Percentiles rank a stretch among this genome's conserved stretches.
phyloP scores from a whole-genome alignment of 2,797 vertebrate species.

The Xenopus petersii region DNA sequence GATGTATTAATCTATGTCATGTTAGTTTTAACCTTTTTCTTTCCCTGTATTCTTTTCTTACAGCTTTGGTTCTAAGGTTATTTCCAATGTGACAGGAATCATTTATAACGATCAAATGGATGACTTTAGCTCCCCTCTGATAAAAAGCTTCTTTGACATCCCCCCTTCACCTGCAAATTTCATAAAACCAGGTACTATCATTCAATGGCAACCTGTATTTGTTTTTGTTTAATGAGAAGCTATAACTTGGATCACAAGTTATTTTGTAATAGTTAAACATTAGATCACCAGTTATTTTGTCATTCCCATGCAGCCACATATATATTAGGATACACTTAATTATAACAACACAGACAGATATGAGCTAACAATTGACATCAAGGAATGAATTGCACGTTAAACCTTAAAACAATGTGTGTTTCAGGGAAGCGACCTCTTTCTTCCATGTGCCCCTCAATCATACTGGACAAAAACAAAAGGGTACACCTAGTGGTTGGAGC shows the following conservation, averaged over 20 bases:
- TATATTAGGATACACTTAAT: too few species aligned
- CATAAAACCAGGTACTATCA: conserved; percentile 81
- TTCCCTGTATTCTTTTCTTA: conserved; percentile 3
- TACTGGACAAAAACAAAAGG: conserved; percentile 79
- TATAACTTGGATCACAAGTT: too few species aligned
- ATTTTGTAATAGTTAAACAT: too few species aligned
- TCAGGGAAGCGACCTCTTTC: conserved; percentile 89
- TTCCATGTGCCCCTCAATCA: conserved; percentile 87
- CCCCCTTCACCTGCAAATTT: conserved; percentile 90
- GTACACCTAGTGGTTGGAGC: conserved; percentile 92
- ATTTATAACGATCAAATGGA: conserved; percentile 95
- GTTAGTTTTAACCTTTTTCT: too few species aligned
- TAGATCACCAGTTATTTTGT: too few species aligned
- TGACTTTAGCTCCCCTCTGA: conserved; percentile 89
- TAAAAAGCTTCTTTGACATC: conserved; percentile 81
- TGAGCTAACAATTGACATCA: too few species aligned
- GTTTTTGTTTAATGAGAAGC: too few species aligned
- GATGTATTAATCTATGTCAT: too few species aligned
- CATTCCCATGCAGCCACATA: too few species aligned
- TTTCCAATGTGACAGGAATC: conserved; percentile 83
- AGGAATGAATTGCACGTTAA: too few species aligned
- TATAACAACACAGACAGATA: too few species aligned
- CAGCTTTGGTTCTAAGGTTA: conserved; percentile 90
- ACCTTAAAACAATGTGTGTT: background rate
- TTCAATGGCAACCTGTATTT: too few species aligned